Base-by-base conservation (phyloP, 2,797 vertebrate species). In the Pseudomugil gertrudae region DNA sequence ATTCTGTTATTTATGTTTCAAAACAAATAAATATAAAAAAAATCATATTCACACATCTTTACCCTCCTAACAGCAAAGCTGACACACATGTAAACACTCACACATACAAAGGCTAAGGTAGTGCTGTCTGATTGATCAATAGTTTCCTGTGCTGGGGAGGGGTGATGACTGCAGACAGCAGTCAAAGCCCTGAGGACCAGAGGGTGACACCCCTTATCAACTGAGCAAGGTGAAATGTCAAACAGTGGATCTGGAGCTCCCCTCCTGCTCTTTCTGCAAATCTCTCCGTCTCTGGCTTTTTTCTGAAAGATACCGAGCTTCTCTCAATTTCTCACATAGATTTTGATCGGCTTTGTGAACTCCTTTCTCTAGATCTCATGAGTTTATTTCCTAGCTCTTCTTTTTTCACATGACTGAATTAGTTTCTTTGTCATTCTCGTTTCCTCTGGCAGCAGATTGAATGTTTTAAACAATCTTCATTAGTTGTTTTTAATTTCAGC, bases 141-240 rank as follows among this genome's bases (percentile, higher is more conserved):
- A 90, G 88, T 89, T 90, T 92, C 86, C 88, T 86, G 88, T 88
- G 89, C 84, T 83, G 87, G 88, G 87, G 87, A 87, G 87, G 84
- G 84, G 79, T 87, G 86, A 91, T 91, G 88, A 84, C 87, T 88
- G 86, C 84, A 91, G 88, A 91, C 89, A 91, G 89, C 88, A 92
- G 85, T 89, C 80, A 88, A 91, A 91, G 89, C 89, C 90, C 89
- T 43, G 81, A 90, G 90, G 90, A 90, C 86, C 87, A 81, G 83
- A 85, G 87, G 88, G 90, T 91, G 91, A 92, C 89, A 92, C 87
- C 88, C 86, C 91, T 92, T 89, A 92, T 93, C 91, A 92, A 89
- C 87, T 91, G 83, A 90, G 87, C 87, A 91, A 90, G 90, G 90
- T 93, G 91, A 93, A 92, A 88, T 90, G 90, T 93, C 92, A 90